phyloP scores from a whole-genome alignment of 2,797 vertebrate genomes.

The Aselliscus stoliczkanus region DNA sequence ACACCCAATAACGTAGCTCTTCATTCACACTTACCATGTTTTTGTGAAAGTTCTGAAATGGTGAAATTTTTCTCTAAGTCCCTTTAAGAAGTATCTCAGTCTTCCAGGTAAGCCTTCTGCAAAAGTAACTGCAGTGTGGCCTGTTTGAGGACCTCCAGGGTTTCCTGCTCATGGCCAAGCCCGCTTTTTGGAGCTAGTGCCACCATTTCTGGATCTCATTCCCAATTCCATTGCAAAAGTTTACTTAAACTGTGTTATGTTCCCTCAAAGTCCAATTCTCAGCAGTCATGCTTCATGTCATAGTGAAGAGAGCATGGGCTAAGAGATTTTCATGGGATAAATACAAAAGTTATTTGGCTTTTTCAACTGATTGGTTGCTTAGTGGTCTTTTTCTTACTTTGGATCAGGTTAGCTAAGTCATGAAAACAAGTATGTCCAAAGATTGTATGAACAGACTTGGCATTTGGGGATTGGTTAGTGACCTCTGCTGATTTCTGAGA shows the following conservation, averaged over 20 bases:
- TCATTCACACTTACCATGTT: not conserved
- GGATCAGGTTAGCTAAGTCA: not conserved
- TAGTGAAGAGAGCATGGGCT: not conserved
- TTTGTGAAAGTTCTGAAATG: not conserved
- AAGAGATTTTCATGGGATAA: not conserved
- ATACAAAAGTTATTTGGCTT: not conserved
- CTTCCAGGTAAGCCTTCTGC: not conserved
- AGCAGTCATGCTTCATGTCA: not conserved
- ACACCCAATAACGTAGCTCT: not conserved
- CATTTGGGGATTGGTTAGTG: not conserved
- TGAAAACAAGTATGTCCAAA: not conserved
- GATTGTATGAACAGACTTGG: not conserved
- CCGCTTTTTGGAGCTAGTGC: rapidly evolving
- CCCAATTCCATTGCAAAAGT: not conserved
- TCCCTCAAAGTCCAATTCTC: not conserved
- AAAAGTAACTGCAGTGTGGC: rapidly evolving
- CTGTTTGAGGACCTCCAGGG: rapidly evolving
- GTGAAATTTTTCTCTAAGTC: not conserved
- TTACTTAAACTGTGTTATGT: not conserved
- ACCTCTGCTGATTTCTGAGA: not conserved
- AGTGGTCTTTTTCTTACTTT: not conserved
- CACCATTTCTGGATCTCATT: not conserved
- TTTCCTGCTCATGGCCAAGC: not conserved
- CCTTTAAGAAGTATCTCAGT: rapidly evolving
- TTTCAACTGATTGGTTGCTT: not conserved